Conservation (phyloP, 2,797 vertebrate genomes). For the Pangasius krempfi region DNA sequence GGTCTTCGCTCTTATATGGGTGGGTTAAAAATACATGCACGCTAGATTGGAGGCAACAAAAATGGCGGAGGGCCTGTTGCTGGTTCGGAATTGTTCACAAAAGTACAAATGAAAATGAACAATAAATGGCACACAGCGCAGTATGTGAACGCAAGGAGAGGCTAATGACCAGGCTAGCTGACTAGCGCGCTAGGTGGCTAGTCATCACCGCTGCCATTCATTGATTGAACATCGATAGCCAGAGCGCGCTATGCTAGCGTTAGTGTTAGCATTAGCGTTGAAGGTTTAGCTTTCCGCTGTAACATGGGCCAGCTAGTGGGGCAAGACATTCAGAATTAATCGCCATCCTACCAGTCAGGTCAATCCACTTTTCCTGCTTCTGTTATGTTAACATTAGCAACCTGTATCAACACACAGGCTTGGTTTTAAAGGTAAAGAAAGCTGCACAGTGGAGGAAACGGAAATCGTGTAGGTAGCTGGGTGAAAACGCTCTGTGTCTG, state of each 20-base stretch:
- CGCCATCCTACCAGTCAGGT: not conserved
- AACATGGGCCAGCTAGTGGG: not conserved
- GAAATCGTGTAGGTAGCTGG: not conserved
- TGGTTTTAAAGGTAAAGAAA: not conserved
- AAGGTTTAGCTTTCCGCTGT: not conserved
- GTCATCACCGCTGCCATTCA: constrained; percentile 55
- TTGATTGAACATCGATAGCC: constrained; percentile 48
- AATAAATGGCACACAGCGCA: not conserved
- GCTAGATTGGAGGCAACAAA: constrained; percentile 28
- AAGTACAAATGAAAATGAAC: not conserved
- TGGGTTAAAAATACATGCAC: constrained; percentile 62
- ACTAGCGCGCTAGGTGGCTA: constrained; percentile 53
- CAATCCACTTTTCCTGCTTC: too few species aligned
- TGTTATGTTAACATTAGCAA: not conserved
- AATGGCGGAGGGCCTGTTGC: constrained; percentile 49
- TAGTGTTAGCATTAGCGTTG: not conserved
- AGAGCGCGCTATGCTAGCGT: constrained; percentile 8
- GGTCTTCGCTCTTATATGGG: constrained; percentile 45
- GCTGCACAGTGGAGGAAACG: too few species aligned
- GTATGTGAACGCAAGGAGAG: not conserved
- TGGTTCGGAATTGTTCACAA: not conserved
- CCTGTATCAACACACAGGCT: too few species aligned
- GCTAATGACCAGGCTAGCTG: constrained; percentile 25
- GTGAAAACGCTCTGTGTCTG: not conserved
- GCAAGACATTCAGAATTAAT: not conserved